Evolutionary conservation across 1,140 invertebrate genomes (phyloP), one percentile per base, ranked within the genome.

Genomic region (Drusus annulatus): DNA sequence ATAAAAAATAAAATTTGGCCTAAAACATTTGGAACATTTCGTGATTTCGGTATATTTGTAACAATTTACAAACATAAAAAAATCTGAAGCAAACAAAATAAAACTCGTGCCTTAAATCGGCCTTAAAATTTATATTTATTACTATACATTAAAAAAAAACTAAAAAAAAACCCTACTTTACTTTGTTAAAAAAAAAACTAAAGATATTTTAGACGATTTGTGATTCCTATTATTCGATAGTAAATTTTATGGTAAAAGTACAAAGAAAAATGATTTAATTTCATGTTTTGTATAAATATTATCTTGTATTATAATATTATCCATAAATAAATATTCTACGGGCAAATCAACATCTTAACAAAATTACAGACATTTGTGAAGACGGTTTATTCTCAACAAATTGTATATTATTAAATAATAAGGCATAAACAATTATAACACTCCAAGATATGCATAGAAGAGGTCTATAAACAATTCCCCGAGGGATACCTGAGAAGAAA

Each of bases 101-200:
- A 80, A 50, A 65, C 78, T 78, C 80, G 83, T 84, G 83, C 83
- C 83, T 84, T 84, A 84, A 81, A 81, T 84, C 73, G 83, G 83
- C 83, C 83, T 84, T 84, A 81, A 84, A 84, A 84, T 80, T 83
- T 81, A 84, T 84, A 84, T 81, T 84, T 81, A 80, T 81, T 80
- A 60, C 74, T 80, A 75, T 84, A n/a, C n/a, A n/a, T n/a, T n/a
- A n/a, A n/a, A n/a, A 79, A 62, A 79, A 54, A 68, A 77, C 23
- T 71, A 78, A 80, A 75, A 75, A 62, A 76, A 69, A 68, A 68
- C 76, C 76, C 76, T 71, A 17, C n/a, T 65, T 65, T 68, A 58
- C 56, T 78, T 69, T 78, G n/a, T 25, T 69, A 31, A 68, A 54
- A 28, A 28, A 28, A 76, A 69, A 78, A 36, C 21, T 56, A 68